Conservation (phyloP, 2,797 vertebrate genomes). For the Phoeniculus purpureus region DNA sequence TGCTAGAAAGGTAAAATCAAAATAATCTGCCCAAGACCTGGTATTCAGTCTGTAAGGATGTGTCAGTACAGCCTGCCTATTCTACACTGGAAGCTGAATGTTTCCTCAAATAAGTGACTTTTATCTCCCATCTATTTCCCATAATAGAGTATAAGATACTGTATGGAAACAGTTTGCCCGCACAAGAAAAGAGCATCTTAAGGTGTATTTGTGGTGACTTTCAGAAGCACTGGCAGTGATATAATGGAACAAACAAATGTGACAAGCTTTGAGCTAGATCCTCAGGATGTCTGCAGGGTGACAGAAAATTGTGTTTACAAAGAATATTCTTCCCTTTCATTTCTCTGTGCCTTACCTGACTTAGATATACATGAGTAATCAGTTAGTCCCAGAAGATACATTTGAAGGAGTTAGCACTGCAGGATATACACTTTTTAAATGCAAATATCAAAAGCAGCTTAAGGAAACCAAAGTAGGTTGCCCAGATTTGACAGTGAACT, state of each 20-base stretch:
- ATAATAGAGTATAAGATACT: not conserved
- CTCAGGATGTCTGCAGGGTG: conserved; percentile 14
- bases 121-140: conserved; percentile 4
- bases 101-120: not conserved
- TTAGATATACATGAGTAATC: conserved; percentile 38
- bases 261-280: conserved; percentile 14
- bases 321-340: conserved; percentile 37
- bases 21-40: not conserved
- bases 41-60: not conserved
- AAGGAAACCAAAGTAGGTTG: conserved; percentile 44
- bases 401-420: conserved; percentile 35
- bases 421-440: conserved; percentile 58
- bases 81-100: not conserved
- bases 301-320: conserved; percentile 35
- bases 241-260: conserved; percentile 21
- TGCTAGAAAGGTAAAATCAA: conserved; percentile 30
- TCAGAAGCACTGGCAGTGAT: not conserved
- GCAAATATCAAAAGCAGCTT: conserved; percentile 47
- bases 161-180: not conserved
- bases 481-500: not conserved
- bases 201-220: conserved; percentile 2
- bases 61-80: not conserved
- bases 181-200: conserved; percentile 14
- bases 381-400: conserved; percentile 36
- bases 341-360: conserved; percentile 50